Conservation (phyloP, 2,113 vertebrate species). For the Pardalotus punctatus region DNA sequence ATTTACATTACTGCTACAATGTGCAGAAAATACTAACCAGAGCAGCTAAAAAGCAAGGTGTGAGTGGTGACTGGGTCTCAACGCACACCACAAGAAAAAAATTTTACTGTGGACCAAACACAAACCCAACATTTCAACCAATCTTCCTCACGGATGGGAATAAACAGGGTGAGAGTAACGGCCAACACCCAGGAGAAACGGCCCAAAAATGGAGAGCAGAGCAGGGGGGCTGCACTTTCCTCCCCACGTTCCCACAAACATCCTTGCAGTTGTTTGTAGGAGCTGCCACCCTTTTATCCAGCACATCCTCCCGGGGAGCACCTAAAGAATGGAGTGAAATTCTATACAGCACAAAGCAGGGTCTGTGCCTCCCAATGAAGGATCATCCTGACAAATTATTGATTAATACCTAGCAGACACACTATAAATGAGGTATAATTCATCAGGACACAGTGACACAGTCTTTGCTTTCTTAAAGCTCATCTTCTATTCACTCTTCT, state of each 20-base stretch:
- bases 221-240: background rate
- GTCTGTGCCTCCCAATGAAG: background rate
- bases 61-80: background rate
- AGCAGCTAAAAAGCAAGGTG: background rate
- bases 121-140: background rate
- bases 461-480: conserved; percentile 61
- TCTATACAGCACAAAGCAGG: background rate
- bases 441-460: conserved; percentile 40
- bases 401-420: conserved; percentile 46
- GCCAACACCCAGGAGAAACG: accelerated
- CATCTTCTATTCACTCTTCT: conserved; percentile 51
- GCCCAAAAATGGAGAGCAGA: background rate
- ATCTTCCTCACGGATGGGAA: background rate
- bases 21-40: background rate
- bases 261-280: background rate
- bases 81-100: background rate
- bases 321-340: background rate
- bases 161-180: background rate
- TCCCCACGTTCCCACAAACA: background rate
- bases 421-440: conserved; percentile 49
- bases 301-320: background rate
- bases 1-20: background rate
- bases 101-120: background rate
- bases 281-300: background rate
- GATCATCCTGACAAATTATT: conserved; percentile 4